These are phyloP conservation scores for Galago senegalensis DNA, from an alignment of 2,797 vertebrate genomes.

Conservation along the genomic window DNA sequence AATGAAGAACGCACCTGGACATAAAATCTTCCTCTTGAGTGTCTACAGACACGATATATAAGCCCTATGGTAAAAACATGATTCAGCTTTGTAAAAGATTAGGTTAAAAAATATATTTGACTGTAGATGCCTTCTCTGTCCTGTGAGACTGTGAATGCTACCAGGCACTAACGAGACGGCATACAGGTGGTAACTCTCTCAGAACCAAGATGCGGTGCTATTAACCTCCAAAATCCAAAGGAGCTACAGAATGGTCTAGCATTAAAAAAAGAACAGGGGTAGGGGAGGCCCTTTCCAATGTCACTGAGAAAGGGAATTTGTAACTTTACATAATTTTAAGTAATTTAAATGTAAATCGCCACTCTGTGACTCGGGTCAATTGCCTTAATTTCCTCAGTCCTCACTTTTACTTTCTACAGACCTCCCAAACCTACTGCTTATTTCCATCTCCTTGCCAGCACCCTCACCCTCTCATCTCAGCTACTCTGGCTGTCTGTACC, in stretches of 20 bases:
- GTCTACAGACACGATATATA: background rate
- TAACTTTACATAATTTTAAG: too few species aligned
- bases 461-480: too few species aligned
- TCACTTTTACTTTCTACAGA: too few species aligned
- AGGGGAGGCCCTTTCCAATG: too few species aligned
- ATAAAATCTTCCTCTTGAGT: background rate
- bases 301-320: too few species aligned
- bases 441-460: too few species aligned
- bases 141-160: background rate
- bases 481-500: background rate
- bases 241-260: background rate
- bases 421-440: too few species aligned
- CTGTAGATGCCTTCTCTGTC: background rate
- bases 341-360: too few species aligned
- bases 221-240: background rate
- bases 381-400: too few species aligned
- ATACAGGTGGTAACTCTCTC: fast-evolving
- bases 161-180: too few species aligned
- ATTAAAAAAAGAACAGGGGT: background rate
- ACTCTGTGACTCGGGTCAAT: too few species aligned
- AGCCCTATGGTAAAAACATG: background rate
- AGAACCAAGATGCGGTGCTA: background rate
- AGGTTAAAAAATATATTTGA: background rate
- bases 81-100: background rate
- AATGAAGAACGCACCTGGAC: background rate